Percentiles rank a stretch among this genome's conserved stretches.
Evolutionary conservation across 2,888 invertebrate species (phyloP).

Genomic region (Cephus sareptanus): DNA sequence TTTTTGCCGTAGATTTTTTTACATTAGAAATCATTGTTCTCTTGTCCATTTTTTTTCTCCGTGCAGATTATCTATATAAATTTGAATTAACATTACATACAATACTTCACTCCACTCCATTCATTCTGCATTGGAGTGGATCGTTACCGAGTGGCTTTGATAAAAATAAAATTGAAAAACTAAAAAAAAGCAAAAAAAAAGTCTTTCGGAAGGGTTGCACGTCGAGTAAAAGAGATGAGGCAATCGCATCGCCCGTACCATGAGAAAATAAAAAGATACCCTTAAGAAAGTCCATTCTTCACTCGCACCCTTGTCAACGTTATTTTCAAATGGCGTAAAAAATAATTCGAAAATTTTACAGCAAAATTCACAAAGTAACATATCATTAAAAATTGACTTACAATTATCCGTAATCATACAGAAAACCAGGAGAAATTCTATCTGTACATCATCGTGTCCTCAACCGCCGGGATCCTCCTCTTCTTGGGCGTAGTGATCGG

Average conservation of each 20-base stretch:
- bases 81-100: background rate
- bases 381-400: background rate
- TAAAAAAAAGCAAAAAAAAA: background rate
- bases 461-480: slow-evolving; percentile 77
- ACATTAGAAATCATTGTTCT: background rate
- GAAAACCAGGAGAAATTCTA: slow-evolving; percentile 84
- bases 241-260: background rate
- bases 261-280: background rate
- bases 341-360: background rate
- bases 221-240: background rate
- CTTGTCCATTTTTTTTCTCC: background rate
- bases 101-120: background rate
- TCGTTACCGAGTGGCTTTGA: background rate
- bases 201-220: background rate
- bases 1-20: background rate
- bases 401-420: slow-evolving; percentile 59
- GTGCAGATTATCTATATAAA: background rate
- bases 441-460: slow-evolving; percentile 83
- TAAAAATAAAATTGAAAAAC: background rate
- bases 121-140: background rate
- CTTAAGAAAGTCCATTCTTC: background rate
- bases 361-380: background rate
- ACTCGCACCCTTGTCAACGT: background rate
- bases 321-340: background rate
- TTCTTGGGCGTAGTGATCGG: slow-evolving; percentile 79